phyloP scores from a whole-genome alignment of 2,113 vertebrate genomes.

The Engystomops pustulosus region DNA sequence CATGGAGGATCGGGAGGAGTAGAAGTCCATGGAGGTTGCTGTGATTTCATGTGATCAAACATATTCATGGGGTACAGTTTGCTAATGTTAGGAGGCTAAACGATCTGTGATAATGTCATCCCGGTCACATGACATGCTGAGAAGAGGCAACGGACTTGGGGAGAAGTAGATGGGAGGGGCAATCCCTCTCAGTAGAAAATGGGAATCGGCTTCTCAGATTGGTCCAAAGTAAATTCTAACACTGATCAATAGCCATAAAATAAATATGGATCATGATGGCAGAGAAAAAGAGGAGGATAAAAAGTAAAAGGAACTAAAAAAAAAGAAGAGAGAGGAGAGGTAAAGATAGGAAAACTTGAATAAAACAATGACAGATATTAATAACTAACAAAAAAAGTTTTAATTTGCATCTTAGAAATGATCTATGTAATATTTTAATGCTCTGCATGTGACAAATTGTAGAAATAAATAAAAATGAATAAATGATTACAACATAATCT shows the following conservation, averaged over 20 bases:
- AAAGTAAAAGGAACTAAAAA: no score
- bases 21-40: no score
- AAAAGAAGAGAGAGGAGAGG: background rate
- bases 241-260: background rate
- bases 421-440: background rate
- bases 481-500: slow-evolving; percentile 27
- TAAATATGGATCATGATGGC: background rate
- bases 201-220: no score
- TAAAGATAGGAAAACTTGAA: background rate
- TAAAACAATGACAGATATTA: background rate
- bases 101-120: no score
- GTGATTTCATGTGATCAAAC: no score
- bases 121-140: no score
- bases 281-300: background rate
- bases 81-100: no score
- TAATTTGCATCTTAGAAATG: background rate
- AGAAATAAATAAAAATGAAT: background rate
- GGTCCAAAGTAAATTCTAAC: background rate
- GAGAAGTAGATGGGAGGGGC: no score
- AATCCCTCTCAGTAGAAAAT: no score
- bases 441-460: background rate
- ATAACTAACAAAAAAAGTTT: background rate
- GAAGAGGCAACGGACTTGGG: no score
- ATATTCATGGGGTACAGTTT: no score
- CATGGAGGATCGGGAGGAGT: no score